Base-by-base conservation (phyloP, 2,888 invertebrate species). In the Morinoia aosen region DNA sequence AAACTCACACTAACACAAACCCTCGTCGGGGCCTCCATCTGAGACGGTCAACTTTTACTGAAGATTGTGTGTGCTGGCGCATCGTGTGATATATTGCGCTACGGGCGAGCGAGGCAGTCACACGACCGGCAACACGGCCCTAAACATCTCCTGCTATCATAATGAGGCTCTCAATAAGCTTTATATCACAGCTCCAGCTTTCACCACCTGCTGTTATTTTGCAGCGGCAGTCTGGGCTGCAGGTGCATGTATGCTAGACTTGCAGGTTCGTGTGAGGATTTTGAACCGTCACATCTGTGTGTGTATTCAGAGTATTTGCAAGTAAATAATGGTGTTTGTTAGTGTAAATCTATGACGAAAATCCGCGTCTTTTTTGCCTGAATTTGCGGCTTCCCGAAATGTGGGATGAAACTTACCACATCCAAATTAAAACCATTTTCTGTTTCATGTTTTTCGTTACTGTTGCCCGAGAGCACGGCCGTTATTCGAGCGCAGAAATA, bases 161-260 rank as follows among this genome's bases (percentile, higher is more conserved):
- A 76, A 76, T 76, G 76, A 76, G 76, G 76, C 76, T 76, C 76
- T 76, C 76, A 76, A 76, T 76, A 76, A 76, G 76, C 76, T 76
- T 76, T 76, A 76, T 76, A 76, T 76, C 76, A 76, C 76, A 76
- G 76, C 76, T 76, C 76, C 76, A 76, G 33, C 76, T 76, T 76
- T 76, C 76, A 76, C 76, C 76, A 76, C 76, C 76, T 76, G 76
- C 76, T 76, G 76, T 76, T 76, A 76, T 76, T 76, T 33, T 76
- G 76, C 76, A 76, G 33, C 61, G 61, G 61, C 61, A 48, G 61
- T 61, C 61, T 61, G 61, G 10, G 76, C 76, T 76, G 76, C 19
- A 76, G 76, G 76, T 76, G 76, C 76, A 25, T 16, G 76, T 76
- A 19, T 16, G 76, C 76, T 76, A 25, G 25, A 76, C 33, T 76